Evolutionary conservation across 2,888 invertebrate genomes (phyloP), one percentile per base, ranked within the genome.

Genomic region (Ganaspis brasiliensis): DNA sequence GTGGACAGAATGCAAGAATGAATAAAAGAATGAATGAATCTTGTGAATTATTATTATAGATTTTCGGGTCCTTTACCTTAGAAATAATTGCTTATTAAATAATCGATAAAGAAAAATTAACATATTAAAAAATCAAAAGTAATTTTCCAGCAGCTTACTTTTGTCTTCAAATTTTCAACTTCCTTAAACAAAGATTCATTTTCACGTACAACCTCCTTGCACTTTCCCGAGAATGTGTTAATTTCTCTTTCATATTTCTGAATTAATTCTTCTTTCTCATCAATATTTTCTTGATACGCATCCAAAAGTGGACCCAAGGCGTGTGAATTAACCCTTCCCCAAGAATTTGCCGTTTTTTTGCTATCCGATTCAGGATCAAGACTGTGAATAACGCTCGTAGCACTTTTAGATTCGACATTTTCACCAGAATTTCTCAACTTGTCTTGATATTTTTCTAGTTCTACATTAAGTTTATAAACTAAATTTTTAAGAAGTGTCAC

Each of bases 401-500:
- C 87, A 86, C 24, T 82, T 40, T 77, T 74, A n/a, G 55, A 59
- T 16, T 79, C 74, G 55, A 19, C n/a, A 40, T 14, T 76, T 73
- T 79, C 80, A 73, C 72, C 82, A 74, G 83, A 76, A 72, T 87
- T 90, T n/a, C 94, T 92, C 0, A 95, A 80, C 82, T 94, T 95
- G 84, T 96, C 95, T 91, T 97, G 97, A 87, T 96, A 96, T 1
- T 94, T 92, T 79, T 96, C 96, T 26, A 97, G 91, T 85, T 97
- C 96, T 0, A 95, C 94, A 88, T 97, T 97, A 26, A 97, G 89
- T 73, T 96, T 95, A 86, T 96, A 96, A 5, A 97, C 93, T 0
- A 97, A 94, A 82, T 95, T 96, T 90, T 97, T 97, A 77, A 97
- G 91, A 89, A 96, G 95, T 67, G 93, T 92, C 88, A 96, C 92